Conservation (phyloP, 2,888 invertebrate species). For the Eubasilissa splendida region DNA sequence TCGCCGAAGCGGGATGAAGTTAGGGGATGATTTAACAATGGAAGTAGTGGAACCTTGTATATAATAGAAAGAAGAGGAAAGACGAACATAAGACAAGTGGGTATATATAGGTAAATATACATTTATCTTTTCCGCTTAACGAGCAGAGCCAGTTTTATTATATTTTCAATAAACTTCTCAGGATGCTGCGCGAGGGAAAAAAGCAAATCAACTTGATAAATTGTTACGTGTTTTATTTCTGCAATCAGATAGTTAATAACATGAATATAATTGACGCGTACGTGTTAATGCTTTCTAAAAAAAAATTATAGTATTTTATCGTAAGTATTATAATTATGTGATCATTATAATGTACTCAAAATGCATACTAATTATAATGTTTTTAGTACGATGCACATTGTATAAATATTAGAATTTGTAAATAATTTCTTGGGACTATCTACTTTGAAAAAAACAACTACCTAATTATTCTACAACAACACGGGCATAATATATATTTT, state of each 20-base stretch:
- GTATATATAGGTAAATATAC: conserved; percentile 14
- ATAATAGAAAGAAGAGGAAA: conserved; percentile 13
- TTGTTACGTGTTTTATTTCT: conserved; percentile 1
- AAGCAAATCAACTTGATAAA: conserved; percentile 32
- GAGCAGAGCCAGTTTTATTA: conserved; percentile 28
- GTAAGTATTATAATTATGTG: neutral
- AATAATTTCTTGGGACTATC: no score
- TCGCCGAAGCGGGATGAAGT: conserved; percentile 37
- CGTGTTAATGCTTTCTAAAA: no score
- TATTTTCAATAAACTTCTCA: conserved; percentile 35
- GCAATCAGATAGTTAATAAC: neutral
- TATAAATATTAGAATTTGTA: neutral
- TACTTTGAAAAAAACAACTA: no score
- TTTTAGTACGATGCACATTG: neutral
- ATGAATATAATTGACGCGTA: neutral
- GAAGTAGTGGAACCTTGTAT: conserved; percentile 23
- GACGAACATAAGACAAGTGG: conserved; percentile 21
- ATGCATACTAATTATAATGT: neutral
- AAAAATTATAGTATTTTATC: neutral
- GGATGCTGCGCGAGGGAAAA: conserved; percentile 10
- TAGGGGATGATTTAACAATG: conserved; percentile 43
- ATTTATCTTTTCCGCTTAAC: conserved; percentile 36
- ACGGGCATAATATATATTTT: no score
- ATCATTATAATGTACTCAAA: neutral
- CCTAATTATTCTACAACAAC: no score